phyloP scores from a whole-genome alignment of 1,140 invertebrate species.

The Varroa destructor region DNA sequence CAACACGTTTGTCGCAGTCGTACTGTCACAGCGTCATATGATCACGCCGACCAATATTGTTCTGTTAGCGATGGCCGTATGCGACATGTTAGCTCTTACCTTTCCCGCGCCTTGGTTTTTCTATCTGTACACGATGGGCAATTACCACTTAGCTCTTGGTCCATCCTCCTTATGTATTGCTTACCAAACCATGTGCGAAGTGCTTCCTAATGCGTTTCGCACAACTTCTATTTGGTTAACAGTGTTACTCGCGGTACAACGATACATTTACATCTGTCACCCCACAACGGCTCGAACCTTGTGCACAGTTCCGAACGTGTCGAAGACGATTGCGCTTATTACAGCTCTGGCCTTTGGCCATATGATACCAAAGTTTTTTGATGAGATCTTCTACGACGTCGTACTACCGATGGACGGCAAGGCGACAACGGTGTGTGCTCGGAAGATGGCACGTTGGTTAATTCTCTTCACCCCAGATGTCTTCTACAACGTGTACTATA shows the following conservation, averaged over 20 bases:
- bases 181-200: constrained; percentile 55
- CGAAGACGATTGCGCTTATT: constrained; percentile 59
- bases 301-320: constrained; percentile 70
- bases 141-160: constrained; percentile 37
- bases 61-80: constrained; percentile 69
- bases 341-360: constrained; percentile 58
- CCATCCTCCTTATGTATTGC: constrained; percentile 54
- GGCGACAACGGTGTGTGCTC: constrained; percentile 33
- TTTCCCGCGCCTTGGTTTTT: constrained; percentile 63
- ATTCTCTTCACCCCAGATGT: constrained; percentile 48
- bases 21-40: constrained; percentile 51
- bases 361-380: constrained; percentile 33
- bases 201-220: constrained; percentile 70
- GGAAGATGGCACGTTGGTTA: constrained; percentile 34
- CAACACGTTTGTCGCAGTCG: constrained; percentile 70
- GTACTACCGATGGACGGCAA: neutral
- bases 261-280: constrained; percentile 83
- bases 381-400: constrained; percentile 21
- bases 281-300: constrained; percentile 64
- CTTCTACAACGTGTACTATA: constrained; percentile 63
- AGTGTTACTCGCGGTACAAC: constrained; percentile 66
- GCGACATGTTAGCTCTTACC: constrained; percentile 77
- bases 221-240: constrained; percentile 84
- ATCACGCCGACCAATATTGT: constrained; percentile 55
- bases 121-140: constrained; percentile 40